Conservation (phyloP, 2,797 vertebrate species). For the Gorsachius magnificus region DNA sequence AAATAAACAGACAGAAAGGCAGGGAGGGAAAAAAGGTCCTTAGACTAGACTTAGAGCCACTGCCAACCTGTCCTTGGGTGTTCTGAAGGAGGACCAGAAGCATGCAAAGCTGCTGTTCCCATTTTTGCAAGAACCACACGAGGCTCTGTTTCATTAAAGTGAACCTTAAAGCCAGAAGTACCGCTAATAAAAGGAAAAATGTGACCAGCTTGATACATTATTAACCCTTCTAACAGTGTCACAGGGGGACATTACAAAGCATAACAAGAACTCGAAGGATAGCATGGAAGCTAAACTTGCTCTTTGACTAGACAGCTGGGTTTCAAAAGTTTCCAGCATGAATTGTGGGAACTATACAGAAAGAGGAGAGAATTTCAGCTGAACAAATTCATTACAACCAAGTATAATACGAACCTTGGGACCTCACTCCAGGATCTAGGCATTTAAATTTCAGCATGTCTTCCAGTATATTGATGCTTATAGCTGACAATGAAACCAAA, state of each 20-base stretch:
- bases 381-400: not conserved
- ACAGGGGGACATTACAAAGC: fast-evolving
- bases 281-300: not conserved
- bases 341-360: not conserved
- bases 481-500: not conserved
- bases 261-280: not conserved
- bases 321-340: not conserved
- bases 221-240: not conserved
- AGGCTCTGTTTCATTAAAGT: not conserved
- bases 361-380: not conserved
- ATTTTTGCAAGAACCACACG: not conserved
- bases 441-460: not conserved
- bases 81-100: not conserved
- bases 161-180: not conserved
- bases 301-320: not conserved
- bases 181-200: not conserved
- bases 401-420: fast-evolving
- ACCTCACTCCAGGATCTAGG: not conserved
- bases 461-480: fast-evolving
- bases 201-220: not conserved
- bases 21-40: not conserved
- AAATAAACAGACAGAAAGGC: not conserved
- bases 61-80: fast-evolving
- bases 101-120: not conserved
- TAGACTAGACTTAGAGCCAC: not conserved